Base-by-base conservation (phyloP, 1,140 invertebrate species). In the Branchinecta lindahli region DNA sequence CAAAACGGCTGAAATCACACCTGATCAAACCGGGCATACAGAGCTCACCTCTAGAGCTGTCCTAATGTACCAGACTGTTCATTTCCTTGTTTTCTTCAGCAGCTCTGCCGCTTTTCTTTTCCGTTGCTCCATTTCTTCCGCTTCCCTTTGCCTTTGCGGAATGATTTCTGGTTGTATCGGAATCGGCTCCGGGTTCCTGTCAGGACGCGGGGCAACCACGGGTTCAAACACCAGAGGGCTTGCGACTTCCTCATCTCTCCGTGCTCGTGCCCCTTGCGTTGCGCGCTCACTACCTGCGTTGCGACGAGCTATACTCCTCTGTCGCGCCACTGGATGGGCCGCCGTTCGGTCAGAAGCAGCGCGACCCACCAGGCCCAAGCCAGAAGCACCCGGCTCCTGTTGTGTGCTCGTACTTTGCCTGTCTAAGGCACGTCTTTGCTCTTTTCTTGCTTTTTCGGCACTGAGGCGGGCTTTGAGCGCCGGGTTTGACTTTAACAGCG, bases 71-170 rank as follows among this genome's bases (percentile, higher is more conserved):
- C 33, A 61, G 18, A 61, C 12, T 61, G 18, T 15, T 61, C 52
- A 61, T 61, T 61, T 61, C 12, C 18, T 12, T 12, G 12, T 61
- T 20, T 61, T 61, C 18, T 61, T 61, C 12, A 61, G 52, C 12
- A 61, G 52, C 52, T 61, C 52, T 15, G 18, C 18, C 18, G 6
- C 52, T 20, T 61, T 61, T 61, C 52, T 61, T 61, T 61, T 61
- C 12, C 52, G 52, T 61, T 61, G 12, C 52, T 61, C 52, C 52
- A 61, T 61, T 20, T 61, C 52, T 61, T 61, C 52, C 18, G 52
- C 12, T 15, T 61, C 52, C 18, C 52, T 61, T 61, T 61, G 52
- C 18, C 52, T 61, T 61, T 61, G 52, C 12, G 12, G 52, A 15
- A 61, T 61, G 12, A 61, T 61, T 6, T 61, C 52, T 6, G 52